These are phyloP conservation scores for Xestoiulus laeticollis DNA, from an alignment of 2,888 invertebrate species.

Conservation along the genomic window DNA sequence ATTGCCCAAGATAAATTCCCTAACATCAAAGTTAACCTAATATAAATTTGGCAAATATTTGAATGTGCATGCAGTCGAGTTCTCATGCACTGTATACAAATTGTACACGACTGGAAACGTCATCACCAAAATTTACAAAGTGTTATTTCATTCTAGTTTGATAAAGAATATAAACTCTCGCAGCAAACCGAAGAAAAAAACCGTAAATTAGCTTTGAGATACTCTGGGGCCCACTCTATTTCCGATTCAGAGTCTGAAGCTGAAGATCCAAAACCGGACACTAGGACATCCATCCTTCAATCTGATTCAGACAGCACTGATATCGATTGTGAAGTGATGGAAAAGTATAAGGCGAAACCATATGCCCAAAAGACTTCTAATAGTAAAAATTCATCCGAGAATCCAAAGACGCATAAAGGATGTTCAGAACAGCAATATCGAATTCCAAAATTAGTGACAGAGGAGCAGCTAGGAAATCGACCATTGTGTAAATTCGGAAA, in stretches of 20 bases:
- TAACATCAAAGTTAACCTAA: too few relatives aligned
- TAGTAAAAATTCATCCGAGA: background rate
- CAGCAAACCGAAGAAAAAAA: background rate
- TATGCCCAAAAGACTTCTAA: background rate
- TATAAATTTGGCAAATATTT: too few relatives aligned
- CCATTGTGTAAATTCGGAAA: conserved; percentile 77
- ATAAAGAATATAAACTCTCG: background rate
- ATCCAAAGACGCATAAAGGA: background rate
- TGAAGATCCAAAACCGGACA: background rate
- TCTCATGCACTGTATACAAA: too few relatives aligned
- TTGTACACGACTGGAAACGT: too few relatives aligned
- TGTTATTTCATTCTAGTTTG: background rate
- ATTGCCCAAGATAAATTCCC: too few relatives aligned
- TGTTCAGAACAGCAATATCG: background rate
- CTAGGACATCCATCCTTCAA: background rate
- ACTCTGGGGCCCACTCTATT: background rate
- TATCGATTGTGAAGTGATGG: background rate
- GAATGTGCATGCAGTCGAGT: too few relatives aligned
- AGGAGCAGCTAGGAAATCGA: conserved; percentile 20
- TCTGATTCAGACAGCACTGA: conserved; percentile 19
- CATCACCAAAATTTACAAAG: too few relatives aligned
- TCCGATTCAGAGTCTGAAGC: background rate
- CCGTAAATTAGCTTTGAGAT: background rate
- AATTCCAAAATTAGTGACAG: background rate
- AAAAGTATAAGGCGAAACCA: background rate